These are phyloP conservation scores for Allacma fusca DNA, from an alignment of 2,888 invertebrate genomes.

Conservation along the genomic window DNA sequence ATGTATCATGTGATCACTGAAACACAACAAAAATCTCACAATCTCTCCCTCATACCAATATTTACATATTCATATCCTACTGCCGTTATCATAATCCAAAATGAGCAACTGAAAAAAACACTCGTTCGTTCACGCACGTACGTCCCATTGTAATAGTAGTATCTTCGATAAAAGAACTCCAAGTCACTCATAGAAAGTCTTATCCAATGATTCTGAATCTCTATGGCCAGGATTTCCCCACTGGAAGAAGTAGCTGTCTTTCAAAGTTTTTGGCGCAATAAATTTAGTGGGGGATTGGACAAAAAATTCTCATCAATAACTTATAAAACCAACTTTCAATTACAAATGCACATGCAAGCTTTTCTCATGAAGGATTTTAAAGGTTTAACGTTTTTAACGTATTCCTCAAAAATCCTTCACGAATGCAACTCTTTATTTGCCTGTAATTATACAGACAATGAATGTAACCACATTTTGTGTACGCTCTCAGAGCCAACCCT, in stretches of 20 bases:
- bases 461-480: no score
- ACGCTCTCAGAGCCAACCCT: no score
- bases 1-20: not conserved
- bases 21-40: not conserved
- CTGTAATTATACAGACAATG: no score
- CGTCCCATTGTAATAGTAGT: not conserved
- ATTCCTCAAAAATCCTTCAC: no score
- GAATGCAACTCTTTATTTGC: no score
- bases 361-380: not conserved
- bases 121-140: conserved; percentile 1
- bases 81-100: not conserved
- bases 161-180: conserved; percentile 37
- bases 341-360: conserved; percentile 40
- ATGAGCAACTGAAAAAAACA: conserved; percentile 9
- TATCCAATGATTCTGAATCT: conserved; percentile 44
- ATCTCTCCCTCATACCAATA: not conserved
- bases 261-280: conserved; percentile 48
- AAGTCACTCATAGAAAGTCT: conserved; percentile 46
- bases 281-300: not conserved
- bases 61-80: not conserved
- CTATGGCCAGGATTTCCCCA: conserved; percentile 48
- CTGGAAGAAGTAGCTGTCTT: conserved; percentile 53
- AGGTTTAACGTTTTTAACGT: not conserved
- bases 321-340: not conserved
- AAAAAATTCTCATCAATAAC: conserved; percentile 14